A percentile compares a stretch with the other conserved stretches of the same genome.
phyloP scores from a whole-genome alignment of 2,888 invertebrate species.

The Bibio marci region DNA sequence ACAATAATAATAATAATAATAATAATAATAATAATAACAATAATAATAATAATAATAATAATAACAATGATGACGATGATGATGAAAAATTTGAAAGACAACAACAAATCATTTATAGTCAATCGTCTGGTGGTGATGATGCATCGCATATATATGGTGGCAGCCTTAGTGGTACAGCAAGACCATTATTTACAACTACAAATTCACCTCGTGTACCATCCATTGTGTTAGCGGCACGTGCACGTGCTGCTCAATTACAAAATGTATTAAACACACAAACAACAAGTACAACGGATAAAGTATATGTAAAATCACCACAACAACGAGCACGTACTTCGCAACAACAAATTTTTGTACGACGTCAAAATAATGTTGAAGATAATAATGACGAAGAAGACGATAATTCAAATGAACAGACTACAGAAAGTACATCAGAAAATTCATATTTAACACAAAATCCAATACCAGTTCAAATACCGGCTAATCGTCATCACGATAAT shows the following conservation, averaged over 20 bases:
- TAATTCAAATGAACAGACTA: slow-evolving; percentile 31
- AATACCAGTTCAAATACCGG: slow-evolving; percentile 37
- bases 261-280: slow-evolving; percentile 8
- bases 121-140: slow-evolving; percentile 45
- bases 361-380: background rate
- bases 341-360: slow-evolving; percentile 2
- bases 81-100: slow-evolving; percentile 30
- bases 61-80: slow-evolving; percentile 29
- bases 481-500: slow-evolving; percentile 21
- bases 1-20: too few relatives aligned
- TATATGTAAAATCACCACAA: slow-evolving; percentile 17
- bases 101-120: slow-evolving; percentile 36
- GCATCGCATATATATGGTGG: slow-evolving; percentile 51
- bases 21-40: slow-evolving; percentile 33
- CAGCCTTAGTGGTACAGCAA: slow-evolving; percentile 37
- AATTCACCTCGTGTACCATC: slow-evolving; percentile 37
- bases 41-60: too few relatives aligned
- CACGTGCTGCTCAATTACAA: slow-evolving; percentile 23
- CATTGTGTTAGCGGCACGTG: slow-evolving; percentile 32
- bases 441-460: slow-evolving; percentile 35
- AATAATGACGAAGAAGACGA: background rate
- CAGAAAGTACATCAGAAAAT: slow-evolving; percentile 34
- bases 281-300: slow-evolving; percentile 22
- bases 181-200: slow-evolving; percentile 51
- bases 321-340: background rate